A percentile compares a stretch with the other conserved stretches of the same genome.
These are phyloP conservation scores for Corella eumyota DNA, from an alignment of 23 tunicate genomes.

Conservation along the genomic window DNA sequence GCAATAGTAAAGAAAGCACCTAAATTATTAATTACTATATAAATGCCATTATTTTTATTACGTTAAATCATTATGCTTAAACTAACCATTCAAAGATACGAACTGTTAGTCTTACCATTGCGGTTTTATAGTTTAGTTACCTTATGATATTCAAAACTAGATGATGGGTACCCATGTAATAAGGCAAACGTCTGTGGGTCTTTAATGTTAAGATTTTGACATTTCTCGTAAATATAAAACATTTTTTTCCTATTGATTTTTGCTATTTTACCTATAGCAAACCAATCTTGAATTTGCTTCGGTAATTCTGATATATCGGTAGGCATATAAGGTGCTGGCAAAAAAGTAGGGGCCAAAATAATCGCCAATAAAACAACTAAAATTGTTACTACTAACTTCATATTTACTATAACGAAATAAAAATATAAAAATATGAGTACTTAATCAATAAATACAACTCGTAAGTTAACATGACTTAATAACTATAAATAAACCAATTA, in stretches of 20 bases:
- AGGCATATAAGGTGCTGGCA: conserved; percentile 21
- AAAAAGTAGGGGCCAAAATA: neutral
- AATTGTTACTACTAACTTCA: too few relatives aligned
- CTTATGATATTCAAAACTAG: conserved; percentile 85
- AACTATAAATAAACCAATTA: too few relatives aligned
- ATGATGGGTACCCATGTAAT: conserved; percentile 94
- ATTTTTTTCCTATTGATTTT: conserved; percentile 35
- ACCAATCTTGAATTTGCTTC: conserved; percentile 33
- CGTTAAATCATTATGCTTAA: too few relatives aligned
- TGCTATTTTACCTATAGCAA: conserved; percentile 23
- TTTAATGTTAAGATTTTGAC: conserved; percentile 3
- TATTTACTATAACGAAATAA: too few relatives aligned
- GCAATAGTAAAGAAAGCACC: conserved; percentile 40
- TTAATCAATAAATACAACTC: too few relatives aligned
- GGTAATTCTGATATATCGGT: conserved; percentile 23
- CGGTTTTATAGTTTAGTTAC: too few relatives aligned
- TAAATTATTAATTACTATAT: too few relatives aligned
- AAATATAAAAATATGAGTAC: too few relatives aligned
- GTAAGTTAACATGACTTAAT: too few relatives aligned
- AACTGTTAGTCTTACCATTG: too few relatives aligned
- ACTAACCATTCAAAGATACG: too few relatives aligned
- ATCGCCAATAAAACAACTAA: conserved; percentile 3
- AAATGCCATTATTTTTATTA: too few relatives aligned
- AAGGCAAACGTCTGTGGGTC: conserved; percentile 76
- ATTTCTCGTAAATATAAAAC: conserved; percentile 48